A percentile compares a stretch with the other conserved stretches of the same genome.
These are phyloP conservation scores for Sitophilus oryzae DNA, from an alignment of 1,140 invertebrate genomes.

Conservation along the genomic window DNA sequence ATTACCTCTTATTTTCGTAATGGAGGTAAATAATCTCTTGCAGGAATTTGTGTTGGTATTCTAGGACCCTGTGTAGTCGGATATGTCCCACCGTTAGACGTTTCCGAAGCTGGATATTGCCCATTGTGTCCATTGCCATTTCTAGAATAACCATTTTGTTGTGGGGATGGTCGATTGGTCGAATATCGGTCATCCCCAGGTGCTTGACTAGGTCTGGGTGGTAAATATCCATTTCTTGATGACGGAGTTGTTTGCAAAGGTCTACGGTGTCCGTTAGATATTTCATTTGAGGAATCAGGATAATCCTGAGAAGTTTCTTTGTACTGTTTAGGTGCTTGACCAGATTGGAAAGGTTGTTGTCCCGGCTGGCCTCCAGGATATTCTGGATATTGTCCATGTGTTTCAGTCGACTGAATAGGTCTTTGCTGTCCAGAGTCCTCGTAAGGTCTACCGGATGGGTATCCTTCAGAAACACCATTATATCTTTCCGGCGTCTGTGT, in stretches of 20 bases:
- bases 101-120: slow-evolving; percentile 9
- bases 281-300: neutral
- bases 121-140: neutral
- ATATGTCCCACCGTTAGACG: slow-evolving; percentile 36
- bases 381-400: no score
- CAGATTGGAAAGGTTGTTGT: no score
- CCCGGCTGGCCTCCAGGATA: no score
- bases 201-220: slow-evolving; percentile 1
- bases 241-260: no score
- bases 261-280: neutral
- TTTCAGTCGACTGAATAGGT: no score
- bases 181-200: slow-evolving; percentile 1
- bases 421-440: no score
- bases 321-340: no score
- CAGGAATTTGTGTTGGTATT: slow-evolving; percentile 42
- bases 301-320: no score
- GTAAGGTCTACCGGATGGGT: no score
- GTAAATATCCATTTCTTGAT: slow-evolving; percentile 10
- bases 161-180: slow-evolving; percentile 29
- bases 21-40: slow-evolving; percentile 55
- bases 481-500: no score
- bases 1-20: slow-evolving; percentile 25
- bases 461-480: no score
- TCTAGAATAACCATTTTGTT: slow-evolving; percentile 4
- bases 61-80: slow-evolving; percentile 45